A percentile compares a stretch with the other conserved stretches of the same genome.
phyloP scores from a whole-genome alignment of 2,888 invertebrate species.

The Athripsodes cinereus region DNA sequence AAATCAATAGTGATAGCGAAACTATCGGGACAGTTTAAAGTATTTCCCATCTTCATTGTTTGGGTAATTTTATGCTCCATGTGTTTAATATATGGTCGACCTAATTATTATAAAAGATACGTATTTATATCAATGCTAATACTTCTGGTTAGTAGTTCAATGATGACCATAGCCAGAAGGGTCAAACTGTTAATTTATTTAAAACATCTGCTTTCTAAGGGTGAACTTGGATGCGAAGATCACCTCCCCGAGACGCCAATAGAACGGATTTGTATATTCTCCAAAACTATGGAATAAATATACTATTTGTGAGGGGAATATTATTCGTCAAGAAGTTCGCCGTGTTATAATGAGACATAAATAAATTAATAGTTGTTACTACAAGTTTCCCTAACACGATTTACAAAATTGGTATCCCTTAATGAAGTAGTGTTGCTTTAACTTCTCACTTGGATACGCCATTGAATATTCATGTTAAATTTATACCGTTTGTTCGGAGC shows the following conservation, averaged over 20 bases:
- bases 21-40: background rate
- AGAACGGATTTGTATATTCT: conserved; percentile 3
- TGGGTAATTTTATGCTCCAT: conserved; percentile 23
- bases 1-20: background rate
- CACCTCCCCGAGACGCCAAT: background rate
- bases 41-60: conserved; percentile 9
- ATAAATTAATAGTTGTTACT: conserved; percentile 3
- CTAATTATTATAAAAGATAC: conserved; percentile 23
- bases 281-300: background rate
- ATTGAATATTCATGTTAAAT: background rate
- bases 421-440: no score
- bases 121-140: conserved; percentile 23
- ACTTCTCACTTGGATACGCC: background rate
- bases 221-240: conserved; percentile 1
- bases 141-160: conserved; percentile 4
- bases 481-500: background rate
- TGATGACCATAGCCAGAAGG: conserved; percentile 13
- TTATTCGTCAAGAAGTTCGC: background rate
- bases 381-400: background rate
- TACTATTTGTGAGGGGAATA: background rate
- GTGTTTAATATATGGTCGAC: conserved; percentile 23
- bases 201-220: conserved; percentile 18
- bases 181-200: conserved; percentile 18
- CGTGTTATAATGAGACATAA: background rate
- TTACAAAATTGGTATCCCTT: background rate